Conservation (phyloP, 2,888 invertebrate species). For the Steinernema carpocapsae region DNA sequence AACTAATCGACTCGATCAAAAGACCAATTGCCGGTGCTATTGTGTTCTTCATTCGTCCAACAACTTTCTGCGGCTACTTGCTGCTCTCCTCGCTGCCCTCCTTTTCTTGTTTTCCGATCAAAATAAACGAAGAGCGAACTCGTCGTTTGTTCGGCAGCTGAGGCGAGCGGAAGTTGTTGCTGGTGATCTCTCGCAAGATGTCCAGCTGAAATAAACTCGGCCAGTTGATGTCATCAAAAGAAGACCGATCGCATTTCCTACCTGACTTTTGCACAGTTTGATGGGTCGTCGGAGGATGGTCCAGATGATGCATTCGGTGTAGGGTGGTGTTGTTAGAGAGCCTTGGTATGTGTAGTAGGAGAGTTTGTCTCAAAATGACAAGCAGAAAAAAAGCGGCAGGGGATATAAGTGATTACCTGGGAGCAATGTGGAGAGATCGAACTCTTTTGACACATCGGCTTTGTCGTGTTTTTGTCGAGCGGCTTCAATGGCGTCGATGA, state of each 20-base stretch:
- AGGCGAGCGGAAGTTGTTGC: slow-evolving; percentile 14
- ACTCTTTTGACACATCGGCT: neutral
- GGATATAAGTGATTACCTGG: too few relatives aligned
- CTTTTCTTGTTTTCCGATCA: slow-evolving; percentile 4
- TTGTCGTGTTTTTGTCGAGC: neutral
- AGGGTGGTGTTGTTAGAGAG: slow-evolving; percentile 11
- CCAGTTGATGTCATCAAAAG: neutral
- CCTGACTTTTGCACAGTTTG: neutral
- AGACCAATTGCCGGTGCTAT: too few relatives aligned
- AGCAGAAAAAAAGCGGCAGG: too few relatives aligned
- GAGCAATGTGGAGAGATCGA: neutral
- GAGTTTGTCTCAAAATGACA: neutral
- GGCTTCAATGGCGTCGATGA: neutral
- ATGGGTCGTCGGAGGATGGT: neutral
- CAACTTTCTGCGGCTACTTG: neutral
- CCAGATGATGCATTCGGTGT: slow-evolving; percentile 19
- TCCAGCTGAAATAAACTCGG: neutral
- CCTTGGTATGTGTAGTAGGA: slow-evolving; percentile 26
- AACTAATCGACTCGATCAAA: too few relatives aligned
- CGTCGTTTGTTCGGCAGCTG: slow-evolving; percentile 10
- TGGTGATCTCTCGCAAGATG: neutral
- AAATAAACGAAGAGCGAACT: slow-evolving; percentile 21
- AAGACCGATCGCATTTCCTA: too few relatives aligned
- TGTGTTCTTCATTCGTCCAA: too few relatives aligned
- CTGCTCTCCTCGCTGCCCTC: slow-evolving; percentile 5